Conservation (phyloP, 2,888 invertebrate genomes). For the Drosophila anomalipes region DNA sequence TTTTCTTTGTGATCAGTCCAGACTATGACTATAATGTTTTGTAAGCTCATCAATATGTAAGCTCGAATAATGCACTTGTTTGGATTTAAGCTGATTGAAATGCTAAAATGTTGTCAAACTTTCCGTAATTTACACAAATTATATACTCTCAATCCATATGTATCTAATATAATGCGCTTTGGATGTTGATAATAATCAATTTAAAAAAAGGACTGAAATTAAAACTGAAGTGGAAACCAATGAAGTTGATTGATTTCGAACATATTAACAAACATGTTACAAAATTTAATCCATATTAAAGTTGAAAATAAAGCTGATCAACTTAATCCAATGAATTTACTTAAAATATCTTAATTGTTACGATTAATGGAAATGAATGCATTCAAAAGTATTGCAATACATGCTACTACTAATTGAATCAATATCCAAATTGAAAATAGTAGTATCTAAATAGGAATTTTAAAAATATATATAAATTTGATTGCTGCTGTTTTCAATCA, state of each 20-base stretch:
- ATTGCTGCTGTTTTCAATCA: slow-evolving; percentile 1
- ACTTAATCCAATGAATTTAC: not conserved
- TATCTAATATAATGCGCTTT: not conserved
- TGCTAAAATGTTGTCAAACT: slow-evolving; percentile 9
- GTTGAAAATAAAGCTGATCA: not conserved
- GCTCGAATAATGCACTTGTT: slow-evolving; percentile 17
- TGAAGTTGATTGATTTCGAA: not conserved
- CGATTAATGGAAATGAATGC: not conserved
- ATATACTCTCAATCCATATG: not conserved
- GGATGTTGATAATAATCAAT: not conserved
- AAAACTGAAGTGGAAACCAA: not conserved
- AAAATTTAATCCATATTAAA: not conserved
- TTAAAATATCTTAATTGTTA: not conserved
- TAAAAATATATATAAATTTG: not conserved
- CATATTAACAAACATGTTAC: not conserved
- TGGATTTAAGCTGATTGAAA: not conserved
- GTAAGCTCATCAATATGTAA: slow-evolving; percentile 16
- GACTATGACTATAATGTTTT: slow-evolving; percentile 8
- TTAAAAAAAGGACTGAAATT: not conserved
- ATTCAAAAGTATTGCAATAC: not conserved
- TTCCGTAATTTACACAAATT: not conserved
- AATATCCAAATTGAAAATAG: not conserved
- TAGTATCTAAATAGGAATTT: not conserved
- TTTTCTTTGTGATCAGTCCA: not conserved
- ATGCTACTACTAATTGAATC: not conserved